Evolutionary conservation across 2,888 invertebrate genomes (phyloP).

Genomic region (Tinea semifulvella): DNA sequence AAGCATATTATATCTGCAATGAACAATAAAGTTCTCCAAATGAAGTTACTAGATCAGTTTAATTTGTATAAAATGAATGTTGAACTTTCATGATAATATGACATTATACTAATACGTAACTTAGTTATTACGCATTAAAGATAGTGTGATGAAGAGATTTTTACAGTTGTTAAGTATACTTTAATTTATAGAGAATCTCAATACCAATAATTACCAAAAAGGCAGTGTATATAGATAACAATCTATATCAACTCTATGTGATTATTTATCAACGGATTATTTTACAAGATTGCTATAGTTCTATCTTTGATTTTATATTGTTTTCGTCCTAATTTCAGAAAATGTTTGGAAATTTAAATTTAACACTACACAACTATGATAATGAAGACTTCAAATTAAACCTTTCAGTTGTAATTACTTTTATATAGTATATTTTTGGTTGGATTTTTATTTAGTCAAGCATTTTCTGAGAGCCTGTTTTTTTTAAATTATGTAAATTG

Average conservation of each 20-base stretch:
- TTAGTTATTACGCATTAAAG: slow-evolving; percentile 63
- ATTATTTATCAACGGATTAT: slow-evolving; percentile 46
- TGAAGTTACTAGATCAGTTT: slow-evolving; percentile 61
- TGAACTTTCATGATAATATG: slow-evolving; percentile 65
- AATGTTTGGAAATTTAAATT: slow-evolving; percentile 14
- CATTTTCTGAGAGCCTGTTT: neutral
- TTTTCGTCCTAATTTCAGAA: slow-evolving; percentile 8
- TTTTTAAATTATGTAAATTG: slow-evolving; percentile 14
- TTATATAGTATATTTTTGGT: too few species aligned
- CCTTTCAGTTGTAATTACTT: too few species aligned
- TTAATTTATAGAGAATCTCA: slow-evolving; percentile 67
- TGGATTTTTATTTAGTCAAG: too few species aligned
- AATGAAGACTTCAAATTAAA: too few species aligned
- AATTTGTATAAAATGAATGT: slow-evolving; percentile 68
- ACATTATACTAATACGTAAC: slow-evolving; percentile 64
- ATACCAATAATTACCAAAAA: slow-evolving; percentile 68
- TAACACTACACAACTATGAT: too few species aligned
- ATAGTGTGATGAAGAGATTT: slow-evolving; percentile 66
- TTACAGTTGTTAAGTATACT: slow-evolving; percentile 67
- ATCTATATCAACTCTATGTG: slow-evolving; percentile 48
- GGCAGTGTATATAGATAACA: slow-evolving; percentile 54
- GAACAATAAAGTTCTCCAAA: slow-evolving; percentile 33
- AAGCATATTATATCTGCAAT: slow-evolving; percentile 37
- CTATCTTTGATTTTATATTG: neutral
- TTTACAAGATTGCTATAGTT: slow-evolving; percentile 2